Base-by-base conservation (phyloP, 2,797 vertebrate species). In the Gymnothorax javanicus region DNA sequence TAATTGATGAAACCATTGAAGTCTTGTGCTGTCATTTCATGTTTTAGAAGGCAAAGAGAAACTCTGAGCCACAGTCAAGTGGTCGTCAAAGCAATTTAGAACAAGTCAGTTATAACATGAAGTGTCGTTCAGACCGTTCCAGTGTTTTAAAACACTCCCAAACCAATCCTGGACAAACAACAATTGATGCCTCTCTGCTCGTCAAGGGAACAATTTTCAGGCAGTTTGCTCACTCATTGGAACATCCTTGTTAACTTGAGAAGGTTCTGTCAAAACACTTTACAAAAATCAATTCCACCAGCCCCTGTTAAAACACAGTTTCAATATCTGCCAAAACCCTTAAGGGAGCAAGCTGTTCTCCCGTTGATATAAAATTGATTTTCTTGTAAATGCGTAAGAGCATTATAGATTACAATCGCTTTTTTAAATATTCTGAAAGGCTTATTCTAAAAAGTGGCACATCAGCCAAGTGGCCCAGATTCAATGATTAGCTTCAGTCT, bases 101-200 rank as follows among this genome's bases (percentile, higher is more conserved):
- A 86, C 84, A 84, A 62, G 60, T 17, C 27, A 84, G 64, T 23
- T 25, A 33, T 77, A 69, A 43, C 64, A 64, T 87, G 8, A 85
- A 69, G 81, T 85, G 73, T 82, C 84, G 82, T 27, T 8, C 25
- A 64, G 84, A 58, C 56, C 84, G 33, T 82, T 87, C 27, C 57
- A 57, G 79, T 67, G 15, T 59, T 59, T 59, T 82, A 69, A 69
- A 50, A 73, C 60, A 50, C 82, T 75, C 82, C 12, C 54, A 88
- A 88, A 86, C 86, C 87, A 88, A 88, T 85, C 82, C 75, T 57
- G 17, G 50, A 25, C 4, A 52, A 54, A 50, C 13, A 77, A 17
- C 4, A 13, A 13, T 7, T 73, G 17, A 4, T 23, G 17, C 23
- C 17, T 12, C 54, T 79, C 17, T n/a, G 17, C 50, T 79, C 7